phyloP scores from a whole-genome alignment of 2,797 vertebrate species.

The Helicolenus hilgendorfi region DNA sequence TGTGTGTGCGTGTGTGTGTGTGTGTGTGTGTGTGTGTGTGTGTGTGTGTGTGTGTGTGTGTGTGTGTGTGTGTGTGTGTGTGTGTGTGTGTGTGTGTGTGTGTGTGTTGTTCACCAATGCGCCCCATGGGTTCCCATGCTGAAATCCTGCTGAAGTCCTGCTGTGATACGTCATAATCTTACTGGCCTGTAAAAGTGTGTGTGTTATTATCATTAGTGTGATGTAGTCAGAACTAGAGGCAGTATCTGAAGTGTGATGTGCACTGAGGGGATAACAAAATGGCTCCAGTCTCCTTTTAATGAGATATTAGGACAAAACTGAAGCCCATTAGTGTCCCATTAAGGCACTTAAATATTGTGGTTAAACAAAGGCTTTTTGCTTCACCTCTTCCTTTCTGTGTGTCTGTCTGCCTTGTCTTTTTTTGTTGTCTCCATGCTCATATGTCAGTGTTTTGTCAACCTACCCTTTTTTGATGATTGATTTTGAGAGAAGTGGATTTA shows the following conservation, averaged over 20 bases:
- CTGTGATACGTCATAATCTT: background rate
- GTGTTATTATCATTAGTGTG: background rate
- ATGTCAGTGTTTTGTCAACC: background rate
- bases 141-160: slow-evolving; percentile 69
- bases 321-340: background rate
- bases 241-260: background rate
- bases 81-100: background rate
- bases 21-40: slow-evolving; percentile 7
- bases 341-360: background rate
- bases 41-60: background rate
- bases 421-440: background rate
- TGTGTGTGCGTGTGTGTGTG: slow-evolving; percentile 7
- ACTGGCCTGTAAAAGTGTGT: background rate
- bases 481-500: background rate
- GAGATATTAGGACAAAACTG: background rate
- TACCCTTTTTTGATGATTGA: background rate
- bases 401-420: background rate
- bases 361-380: background rate
- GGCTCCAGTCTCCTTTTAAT: background rate
- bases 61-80: background rate
- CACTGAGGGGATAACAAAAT: background rate
- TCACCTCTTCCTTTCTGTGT: background rate
- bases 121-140: slow-evolving; percentile 31
- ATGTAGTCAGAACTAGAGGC: background rate
- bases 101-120: slow-evolving; percentile 5